Evolutionary conservation across 1,140 invertebrate genomes (phyloP).

Genomic region (Andrena cerasifolii): DNA sequence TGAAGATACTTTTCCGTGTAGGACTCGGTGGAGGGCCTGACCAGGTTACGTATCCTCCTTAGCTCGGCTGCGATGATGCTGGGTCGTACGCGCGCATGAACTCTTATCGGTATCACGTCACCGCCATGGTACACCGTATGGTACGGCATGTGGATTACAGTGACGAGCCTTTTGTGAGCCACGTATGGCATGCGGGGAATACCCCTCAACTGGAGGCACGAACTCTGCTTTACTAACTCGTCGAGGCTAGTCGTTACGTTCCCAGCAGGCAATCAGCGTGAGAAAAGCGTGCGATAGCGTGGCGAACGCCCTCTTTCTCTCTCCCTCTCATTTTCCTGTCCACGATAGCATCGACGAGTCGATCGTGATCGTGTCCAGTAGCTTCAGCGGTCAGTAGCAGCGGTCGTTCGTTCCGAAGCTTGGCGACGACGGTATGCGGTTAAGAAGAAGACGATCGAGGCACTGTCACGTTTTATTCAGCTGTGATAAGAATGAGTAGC

Average conservation of each 20-base stretch:
- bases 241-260: conserved; percentile 21
- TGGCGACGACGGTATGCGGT: not conserved
- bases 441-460: too few relatives aligned
- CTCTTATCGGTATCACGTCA: conserved; percentile 76
- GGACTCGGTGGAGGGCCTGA: conserved; percentile 84
- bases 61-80: conserved; percentile 88
- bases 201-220: conserved; percentile 76
- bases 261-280: conserved; percentile 30
- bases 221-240: conserved; percentile 63
- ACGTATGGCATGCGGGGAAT: conserved; percentile 83
- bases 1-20: conserved; percentile 90
- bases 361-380: not conserved
- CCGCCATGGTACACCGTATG: conserved; percentile 71
- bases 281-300: not conserved
- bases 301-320: not conserved
- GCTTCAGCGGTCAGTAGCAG: not conserved
- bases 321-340: not conserved
- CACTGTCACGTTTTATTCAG: not conserved
- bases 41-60: conserved; percentile 87
- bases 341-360: not conserved
- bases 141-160: conserved; percentile 77
- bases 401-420: not conserved
- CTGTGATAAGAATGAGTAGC: not conserved
- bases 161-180: conserved; percentile 86
- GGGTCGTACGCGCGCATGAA: conserved; percentile 86